Conservation (phyloP, 2,888 invertebrate genomes). For the Melanchra persicariae region DNA sequence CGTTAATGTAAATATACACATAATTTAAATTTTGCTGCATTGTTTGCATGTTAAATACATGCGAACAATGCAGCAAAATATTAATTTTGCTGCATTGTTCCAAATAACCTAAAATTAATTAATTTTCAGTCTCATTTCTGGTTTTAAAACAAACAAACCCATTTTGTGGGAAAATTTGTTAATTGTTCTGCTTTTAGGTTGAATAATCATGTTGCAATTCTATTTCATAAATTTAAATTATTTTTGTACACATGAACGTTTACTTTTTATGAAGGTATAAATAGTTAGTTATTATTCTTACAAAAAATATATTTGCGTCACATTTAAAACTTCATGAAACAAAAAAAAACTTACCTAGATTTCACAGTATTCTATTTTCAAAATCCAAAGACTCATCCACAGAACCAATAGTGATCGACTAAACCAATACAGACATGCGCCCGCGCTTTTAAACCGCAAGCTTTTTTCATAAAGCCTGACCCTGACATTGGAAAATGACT, state of each 20-base stretch:
- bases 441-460: slow-evolving; percentile 72
- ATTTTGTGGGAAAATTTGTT: background rate
- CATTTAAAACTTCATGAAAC: background rate
- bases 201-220: background rate
- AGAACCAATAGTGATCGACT: slow-evolving; percentile 70
- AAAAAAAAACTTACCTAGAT: slow-evolving; percentile 62
- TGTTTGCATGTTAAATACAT: no score
- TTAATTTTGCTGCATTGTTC: no score
- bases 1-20: no score
- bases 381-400: slow-evolving; percentile 66
- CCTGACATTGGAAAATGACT: slow-evolving; percentile 75
- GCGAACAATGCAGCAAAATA: no score
- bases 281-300: background rate
- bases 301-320: background rate
- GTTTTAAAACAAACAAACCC: background rate
- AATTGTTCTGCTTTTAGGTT: background rate
- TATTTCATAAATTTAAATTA: background rate
- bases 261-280: no score
- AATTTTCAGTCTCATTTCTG: background rate
- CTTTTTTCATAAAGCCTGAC: slow-evolving; percentile 69
- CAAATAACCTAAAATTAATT: no score
- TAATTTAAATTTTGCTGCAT: no score
- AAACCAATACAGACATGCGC: slow-evolving; percentile 72
- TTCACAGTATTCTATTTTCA: slow-evolving; percentile 40
- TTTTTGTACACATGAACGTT: background rate